Evolutionary conservation across 2,113 vertebrate genomes (phyloP).

Genomic region (Misgurnus anguillicaudatus): DNA sequence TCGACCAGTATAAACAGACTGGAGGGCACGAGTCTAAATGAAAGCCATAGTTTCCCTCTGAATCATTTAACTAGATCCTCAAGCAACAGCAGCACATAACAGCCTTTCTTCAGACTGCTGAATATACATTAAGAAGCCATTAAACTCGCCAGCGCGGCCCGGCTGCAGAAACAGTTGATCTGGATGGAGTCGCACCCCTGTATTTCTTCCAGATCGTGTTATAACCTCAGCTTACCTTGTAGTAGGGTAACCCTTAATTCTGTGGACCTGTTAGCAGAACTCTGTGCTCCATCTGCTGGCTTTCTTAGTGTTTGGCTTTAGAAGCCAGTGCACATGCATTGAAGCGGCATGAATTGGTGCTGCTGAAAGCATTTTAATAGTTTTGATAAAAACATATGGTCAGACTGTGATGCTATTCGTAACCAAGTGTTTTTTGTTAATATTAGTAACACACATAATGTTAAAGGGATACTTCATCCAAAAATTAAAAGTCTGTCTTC

Average conservation of each 20-base stretch:
- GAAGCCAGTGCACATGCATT: neutral
- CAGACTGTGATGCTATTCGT: neutral
- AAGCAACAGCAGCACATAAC: constrained; percentile 76
- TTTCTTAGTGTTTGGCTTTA: neutral
- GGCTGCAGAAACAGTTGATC: constrained; percentile 37
- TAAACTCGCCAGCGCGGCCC: constrained; percentile 51
- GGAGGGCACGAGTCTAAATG: constrained; percentile 91
- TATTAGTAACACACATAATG: too few species aligned
- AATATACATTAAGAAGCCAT: constrained; percentile 68
- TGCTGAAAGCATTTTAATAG: too few species aligned
- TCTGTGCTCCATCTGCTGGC: constrained; percentile 21
- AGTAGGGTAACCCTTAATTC: neutral
- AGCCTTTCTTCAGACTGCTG: constrained; percentile 62
- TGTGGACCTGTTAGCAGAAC: neutral
- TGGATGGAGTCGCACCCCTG: constrained; percentile 6
- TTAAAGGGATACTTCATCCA: too few species aligned
- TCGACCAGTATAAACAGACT: constrained; percentile 96
- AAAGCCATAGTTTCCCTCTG: constrained; percentile 86
- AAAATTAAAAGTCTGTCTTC: too few species aligned
- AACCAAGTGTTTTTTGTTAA: neutral
- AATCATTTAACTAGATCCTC: constrained; percentile 87
- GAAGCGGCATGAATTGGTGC: too few species aligned
- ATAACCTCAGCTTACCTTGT: neutral
- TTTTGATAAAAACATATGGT: too few species aligned
- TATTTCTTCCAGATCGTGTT: constrained; percentile 20